phyloP scores from a whole-genome alignment of 1,140 invertebrate genomes.

The Drosophila bifasciata region DNA sequence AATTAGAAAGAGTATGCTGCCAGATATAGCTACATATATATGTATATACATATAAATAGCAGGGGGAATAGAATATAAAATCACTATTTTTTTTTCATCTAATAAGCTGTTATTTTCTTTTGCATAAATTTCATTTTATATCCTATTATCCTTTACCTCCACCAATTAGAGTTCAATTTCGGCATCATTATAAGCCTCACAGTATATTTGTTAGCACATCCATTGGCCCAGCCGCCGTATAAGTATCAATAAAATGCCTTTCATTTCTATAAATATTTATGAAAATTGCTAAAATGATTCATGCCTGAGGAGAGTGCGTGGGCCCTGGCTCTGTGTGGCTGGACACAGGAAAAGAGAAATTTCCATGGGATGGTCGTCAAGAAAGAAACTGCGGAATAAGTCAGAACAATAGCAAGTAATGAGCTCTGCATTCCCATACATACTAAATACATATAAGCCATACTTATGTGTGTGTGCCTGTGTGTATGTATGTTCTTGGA shows the following conservation, averaged over 20 bases:
- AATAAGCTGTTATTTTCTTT: no score
- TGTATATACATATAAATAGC: no score
- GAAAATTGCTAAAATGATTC: conserved; percentile 29
- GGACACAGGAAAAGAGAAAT: conserved; percentile 36
- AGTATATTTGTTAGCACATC: conserved; percentile 25
- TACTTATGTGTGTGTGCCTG: background rate
- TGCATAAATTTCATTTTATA: conserved; percentile 12
- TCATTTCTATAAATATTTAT: conserved; percentile 44
- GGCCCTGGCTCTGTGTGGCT: conserved; percentile 13
- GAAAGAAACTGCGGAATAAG: conserved; percentile 40
- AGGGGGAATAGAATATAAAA: no score
- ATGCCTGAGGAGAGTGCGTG: conserved; percentile 21
- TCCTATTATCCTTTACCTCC: background rate
- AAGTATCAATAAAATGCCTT: conserved; percentile 29
- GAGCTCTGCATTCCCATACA: background rate
- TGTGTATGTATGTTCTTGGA: conserved; percentile 7
- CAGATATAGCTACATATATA: background rate
- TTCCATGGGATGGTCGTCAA: no score
- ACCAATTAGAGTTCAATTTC: conserved; percentile 4
- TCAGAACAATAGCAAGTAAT: conserved; percentile 36
- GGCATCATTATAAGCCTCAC: conserved; percentile 16
- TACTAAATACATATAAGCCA: conserved; percentile 11
- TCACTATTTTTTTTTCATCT: no score
- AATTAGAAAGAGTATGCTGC: conserved; percentile 33
- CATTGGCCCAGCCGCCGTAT: conserved; percentile 26